Evolutionary conservation across 2,888 invertebrate genomes (phyloP).

Genomic region (Folsomia manolachei): DNA sequence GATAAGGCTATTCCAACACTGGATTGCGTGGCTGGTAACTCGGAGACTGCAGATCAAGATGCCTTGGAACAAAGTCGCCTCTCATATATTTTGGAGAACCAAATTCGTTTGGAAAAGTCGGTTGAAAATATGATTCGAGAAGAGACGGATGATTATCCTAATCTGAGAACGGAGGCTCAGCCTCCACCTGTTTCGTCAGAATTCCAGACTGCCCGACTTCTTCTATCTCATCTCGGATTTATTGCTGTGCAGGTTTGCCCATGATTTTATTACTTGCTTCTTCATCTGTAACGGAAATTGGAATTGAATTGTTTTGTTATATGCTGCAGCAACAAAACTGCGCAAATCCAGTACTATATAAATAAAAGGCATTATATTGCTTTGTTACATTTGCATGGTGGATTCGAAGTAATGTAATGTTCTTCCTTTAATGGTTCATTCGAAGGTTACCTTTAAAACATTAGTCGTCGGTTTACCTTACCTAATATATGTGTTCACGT

Average conservation of each 20-base stretch:
- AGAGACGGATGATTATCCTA: slow-evolving; percentile 48
- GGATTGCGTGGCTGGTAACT: slow-evolving; percentile 57
- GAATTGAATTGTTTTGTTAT: no score
- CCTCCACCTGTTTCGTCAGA: slow-evolving; percentile 82
- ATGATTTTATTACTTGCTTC: not conserved
- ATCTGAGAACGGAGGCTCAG: slow-evolving; percentile 62
- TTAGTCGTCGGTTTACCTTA: no score
- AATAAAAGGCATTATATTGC: no score
- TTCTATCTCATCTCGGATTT: slow-evolving; percentile 93
- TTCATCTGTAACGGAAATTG: no score
- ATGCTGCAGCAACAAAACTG: no score
- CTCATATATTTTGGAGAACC: slow-evolving; percentile 66
- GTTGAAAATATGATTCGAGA: slow-evolving; percentile 47
- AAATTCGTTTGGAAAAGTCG: slow-evolving; percentile 48
- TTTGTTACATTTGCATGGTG: no score
- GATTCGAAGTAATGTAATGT: no score
- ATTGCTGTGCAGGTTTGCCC: slow-evolving; percentile 57
- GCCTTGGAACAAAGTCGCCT: slow-evolving; percentile 66
- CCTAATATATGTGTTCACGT: no score
- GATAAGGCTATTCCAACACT: slow-evolving; percentile 87
- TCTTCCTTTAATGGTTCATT: no score
- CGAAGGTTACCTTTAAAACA: no score
- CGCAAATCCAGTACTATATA: no score
- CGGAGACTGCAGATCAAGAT: slow-evolving; percentile 46
- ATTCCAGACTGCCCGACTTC: slow-evolving; percentile 91